Percentiles rank a stretch among this genome's conserved stretches.
Evolutionary conservation across 2,888 invertebrate genomes (phyloP).

Genomic region (Agrotis puta): DNA sequence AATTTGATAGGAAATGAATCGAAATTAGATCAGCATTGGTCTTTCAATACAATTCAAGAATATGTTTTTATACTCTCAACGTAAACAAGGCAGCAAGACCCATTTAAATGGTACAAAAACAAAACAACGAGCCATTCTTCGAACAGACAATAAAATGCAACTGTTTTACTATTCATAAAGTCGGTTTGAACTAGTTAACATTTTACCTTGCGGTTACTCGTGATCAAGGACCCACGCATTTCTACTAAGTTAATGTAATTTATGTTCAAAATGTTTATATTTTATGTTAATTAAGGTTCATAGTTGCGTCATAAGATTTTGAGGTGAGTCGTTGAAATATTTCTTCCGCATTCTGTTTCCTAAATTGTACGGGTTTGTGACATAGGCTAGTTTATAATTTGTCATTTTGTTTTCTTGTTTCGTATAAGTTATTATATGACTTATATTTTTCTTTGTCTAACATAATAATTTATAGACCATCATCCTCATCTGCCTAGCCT

Average conservation of each 20-base stretch:
- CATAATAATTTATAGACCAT: too few species aligned
- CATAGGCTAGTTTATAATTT: neutral
- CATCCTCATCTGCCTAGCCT: too few species aligned
- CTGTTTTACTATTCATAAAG: constrained; percentile 23
- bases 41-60: constrained; percentile 25
- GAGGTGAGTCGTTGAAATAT: neutral
- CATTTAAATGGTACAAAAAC: constrained; percentile 35
- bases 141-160: constrained; percentile 34
- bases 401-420: neutral
- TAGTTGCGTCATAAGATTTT: constrained; percentile 21
- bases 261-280: constrained; percentile 25
- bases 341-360: constrained; percentile 22
- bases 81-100: neutral
- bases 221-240: constrained; percentile 47
- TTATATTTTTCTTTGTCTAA: too few species aligned
- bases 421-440: neutral
- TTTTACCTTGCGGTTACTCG: constrained; percentile 25
- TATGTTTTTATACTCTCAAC: neutral
- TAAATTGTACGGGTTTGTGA: constrained; percentile 1
- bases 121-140: constrained; percentile 21
- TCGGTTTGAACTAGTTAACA: constrained; percentile 19
- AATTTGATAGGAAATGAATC: neutral
- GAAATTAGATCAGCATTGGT: neutral
- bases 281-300: constrained; percentile 37
- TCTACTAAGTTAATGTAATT: constrained; percentile 13